These are phyloP conservation scores for Venustoraphidia nigricollis DNA, from an alignment of 2,888 invertebrate genomes.

Conservation along the genomic window DNA sequence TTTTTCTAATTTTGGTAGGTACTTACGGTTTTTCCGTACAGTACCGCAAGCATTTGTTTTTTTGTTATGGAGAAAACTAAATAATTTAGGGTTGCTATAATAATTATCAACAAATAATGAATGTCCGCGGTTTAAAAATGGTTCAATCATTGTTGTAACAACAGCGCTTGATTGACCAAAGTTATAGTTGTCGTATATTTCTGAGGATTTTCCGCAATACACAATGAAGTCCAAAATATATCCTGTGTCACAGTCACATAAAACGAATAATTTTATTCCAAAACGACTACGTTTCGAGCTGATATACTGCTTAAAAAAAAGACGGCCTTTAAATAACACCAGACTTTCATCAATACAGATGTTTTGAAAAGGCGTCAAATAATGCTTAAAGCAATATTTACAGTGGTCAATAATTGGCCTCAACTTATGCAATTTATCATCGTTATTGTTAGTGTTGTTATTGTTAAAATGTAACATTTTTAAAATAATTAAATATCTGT, in stretches of 20 bases:
- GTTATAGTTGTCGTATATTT: neutral
- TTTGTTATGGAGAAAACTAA: neutral
- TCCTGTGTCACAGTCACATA: slow-evolving; percentile 14
- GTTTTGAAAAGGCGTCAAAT: slow-evolving; percentile 6
- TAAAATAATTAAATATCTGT: neutral
- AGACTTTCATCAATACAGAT: slow-evolving; percentile 14
- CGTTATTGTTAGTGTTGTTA: neutral
- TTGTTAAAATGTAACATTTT: neutral
- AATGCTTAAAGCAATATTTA: neutral
- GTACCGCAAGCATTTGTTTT: neutral
- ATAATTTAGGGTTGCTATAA: slow-evolving; percentile 12
- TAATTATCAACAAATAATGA: slow-evolving; percentile 13
- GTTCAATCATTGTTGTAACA: slow-evolving; percentile 9
- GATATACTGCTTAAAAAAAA: slow-evolving; percentile 16
- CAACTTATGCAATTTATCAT: neutral
- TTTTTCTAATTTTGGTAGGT: neutral
- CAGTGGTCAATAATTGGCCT: neutral
- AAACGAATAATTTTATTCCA: slow-evolving; percentile 14
- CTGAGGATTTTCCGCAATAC: slow-evolving; percentile 11
- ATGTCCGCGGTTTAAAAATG: slow-evolving; percentile 10
- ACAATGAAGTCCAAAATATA: slow-evolving; percentile 15
- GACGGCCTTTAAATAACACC: slow-evolving; percentile 13
- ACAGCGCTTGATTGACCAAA: slow-evolving; percentile 9
- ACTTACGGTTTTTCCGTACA: neutral
- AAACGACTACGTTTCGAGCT: slow-evolving; percentile 13